Percentiles rank a stretch among this genome's conserved stretches.
Evolutionary conservation across 2,888 invertebrate species (phyloP).

Genomic region (Calameuta filiformis): DNA sequence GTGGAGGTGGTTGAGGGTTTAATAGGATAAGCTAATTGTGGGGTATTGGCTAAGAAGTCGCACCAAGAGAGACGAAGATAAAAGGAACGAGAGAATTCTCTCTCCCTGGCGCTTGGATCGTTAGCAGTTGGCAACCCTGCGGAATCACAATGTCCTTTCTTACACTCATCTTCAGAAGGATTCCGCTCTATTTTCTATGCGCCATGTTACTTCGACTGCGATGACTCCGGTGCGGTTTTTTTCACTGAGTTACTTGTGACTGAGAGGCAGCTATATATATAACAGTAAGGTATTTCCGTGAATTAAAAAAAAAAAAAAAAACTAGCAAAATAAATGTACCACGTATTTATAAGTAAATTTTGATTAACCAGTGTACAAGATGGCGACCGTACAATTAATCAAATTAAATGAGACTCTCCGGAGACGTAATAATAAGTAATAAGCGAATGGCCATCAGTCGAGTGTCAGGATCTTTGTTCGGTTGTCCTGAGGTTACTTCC

Average conservation of each 20-base stretch:
- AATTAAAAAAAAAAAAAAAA: not conserved
- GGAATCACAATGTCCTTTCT: conserved; percentile 65
- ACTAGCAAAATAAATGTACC: not conserved
- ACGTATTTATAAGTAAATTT: not conserved
- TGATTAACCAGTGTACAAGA: not conserved
- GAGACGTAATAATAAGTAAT: not conserved
- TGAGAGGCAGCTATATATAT: too few relatives aligned
- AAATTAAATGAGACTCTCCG: not conserved
- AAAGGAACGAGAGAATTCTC: conserved; percentile 26
- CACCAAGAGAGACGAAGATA: conserved; percentile 34
- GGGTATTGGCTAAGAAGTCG: conserved; percentile 65
- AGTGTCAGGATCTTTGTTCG: not conserved
- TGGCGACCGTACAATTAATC: not conserved
- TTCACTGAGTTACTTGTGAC: not conserved
- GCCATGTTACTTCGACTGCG: conserved; percentile 40
- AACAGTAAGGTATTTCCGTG: not conserved
- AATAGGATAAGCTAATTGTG: conserved; percentile 67
- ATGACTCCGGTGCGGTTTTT: not conserved
- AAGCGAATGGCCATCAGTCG: not conserved
- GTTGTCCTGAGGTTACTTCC: not conserved
- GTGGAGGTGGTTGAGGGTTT: conserved; percentile 54
- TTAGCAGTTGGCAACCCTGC: conserved; percentile 61
- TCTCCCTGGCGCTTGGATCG: conserved; percentile 54
- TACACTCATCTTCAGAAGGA: conserved; percentile 39
- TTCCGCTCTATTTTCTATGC: conserved; percentile 48